These are phyloP conservation scores for Trichonephila clavata DNA, from an alignment of 1,140 invertebrate genomes.

Conservation along the genomic window DNA sequence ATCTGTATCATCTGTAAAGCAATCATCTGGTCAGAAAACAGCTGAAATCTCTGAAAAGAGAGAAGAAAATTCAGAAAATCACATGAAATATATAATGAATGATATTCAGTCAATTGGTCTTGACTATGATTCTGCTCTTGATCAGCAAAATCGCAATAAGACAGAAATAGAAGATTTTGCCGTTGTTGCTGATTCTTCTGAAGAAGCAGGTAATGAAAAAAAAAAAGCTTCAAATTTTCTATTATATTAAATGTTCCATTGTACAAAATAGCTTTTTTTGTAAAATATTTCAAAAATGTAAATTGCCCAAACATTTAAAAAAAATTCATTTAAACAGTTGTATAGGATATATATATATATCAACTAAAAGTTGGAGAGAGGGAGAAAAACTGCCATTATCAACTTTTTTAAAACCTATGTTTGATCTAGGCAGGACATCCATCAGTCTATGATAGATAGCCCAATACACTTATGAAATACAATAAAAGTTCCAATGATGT, in stretches of 20 bases:
- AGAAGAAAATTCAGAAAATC: background rate
- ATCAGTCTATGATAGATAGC: no score
- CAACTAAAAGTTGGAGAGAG: no score
- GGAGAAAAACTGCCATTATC: no score
- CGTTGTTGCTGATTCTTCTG: background rate
- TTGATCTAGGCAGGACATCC: no score
- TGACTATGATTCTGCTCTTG: slow-evolving; percentile 39
- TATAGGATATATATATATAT: no score
- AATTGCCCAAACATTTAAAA: no score
- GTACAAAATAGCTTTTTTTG: no score
- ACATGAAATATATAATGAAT: background rate
- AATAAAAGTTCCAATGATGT: no score
- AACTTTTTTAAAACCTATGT: no score
- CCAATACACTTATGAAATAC: no score
- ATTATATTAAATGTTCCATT: background rate
- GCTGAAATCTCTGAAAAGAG: background rate
- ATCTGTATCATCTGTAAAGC: background rate
- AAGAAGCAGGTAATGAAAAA: slow-evolving; percentile 45
- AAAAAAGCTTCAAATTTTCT: background rate
- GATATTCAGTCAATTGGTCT: background rate
- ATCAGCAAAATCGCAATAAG: slow-evolving; percentile 65
- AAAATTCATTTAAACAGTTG: no score
- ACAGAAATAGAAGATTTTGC: background rate
- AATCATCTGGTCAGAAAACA: background rate
- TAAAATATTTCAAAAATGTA: no score